Evolutionary conservation across 2,797 vertebrate genomes (phyloP).

Genomic region (Sebastes iracundus): DNA sequence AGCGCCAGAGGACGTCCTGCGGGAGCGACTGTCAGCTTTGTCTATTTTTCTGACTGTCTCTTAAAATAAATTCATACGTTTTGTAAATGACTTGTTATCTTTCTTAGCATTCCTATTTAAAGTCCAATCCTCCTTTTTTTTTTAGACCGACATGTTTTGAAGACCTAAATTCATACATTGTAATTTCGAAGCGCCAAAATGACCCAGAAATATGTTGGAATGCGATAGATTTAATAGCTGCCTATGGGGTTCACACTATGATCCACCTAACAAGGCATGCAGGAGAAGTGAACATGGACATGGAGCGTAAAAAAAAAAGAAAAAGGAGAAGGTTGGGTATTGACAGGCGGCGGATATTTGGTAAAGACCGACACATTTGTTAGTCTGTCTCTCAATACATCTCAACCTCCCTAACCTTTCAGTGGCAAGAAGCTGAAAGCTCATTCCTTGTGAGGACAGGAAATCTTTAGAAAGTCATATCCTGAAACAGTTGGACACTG

Average conservation of each 20-base stretch:
- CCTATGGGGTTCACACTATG: background rate
- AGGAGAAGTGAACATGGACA: background rate
- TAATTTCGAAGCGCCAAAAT: background rate
- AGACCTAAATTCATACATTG: background rate
- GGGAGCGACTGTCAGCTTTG: slow-evolving; percentile 39
- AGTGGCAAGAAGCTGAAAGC: background rate
- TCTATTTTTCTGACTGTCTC: slow-evolving; percentile 18
- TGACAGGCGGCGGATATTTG: background rate
- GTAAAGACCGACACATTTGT: background rate
- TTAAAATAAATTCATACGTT: slow-evolving; percentile 5
- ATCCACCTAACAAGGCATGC: background rate
- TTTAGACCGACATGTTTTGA: background rate
- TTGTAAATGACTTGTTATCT: slow-evolving; percentile 19
- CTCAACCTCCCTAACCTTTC: background rate
- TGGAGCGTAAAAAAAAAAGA: background rate
- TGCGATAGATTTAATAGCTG: background rate
- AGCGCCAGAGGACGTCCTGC: slow-evolving; percentile 31
- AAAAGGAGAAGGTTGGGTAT: background rate
- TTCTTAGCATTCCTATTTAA: slow-evolving; percentile 5
- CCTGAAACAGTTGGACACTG: no score
- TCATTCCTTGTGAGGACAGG: background rate
- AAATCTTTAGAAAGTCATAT: background rate
- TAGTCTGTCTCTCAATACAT: background rate
- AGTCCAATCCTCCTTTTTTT: background rate
- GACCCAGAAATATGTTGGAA: background rate